Evolutionary conservation across 2,113 vertebrate species (phyloP).

Genomic region (Hipposideros armiger): DNA sequence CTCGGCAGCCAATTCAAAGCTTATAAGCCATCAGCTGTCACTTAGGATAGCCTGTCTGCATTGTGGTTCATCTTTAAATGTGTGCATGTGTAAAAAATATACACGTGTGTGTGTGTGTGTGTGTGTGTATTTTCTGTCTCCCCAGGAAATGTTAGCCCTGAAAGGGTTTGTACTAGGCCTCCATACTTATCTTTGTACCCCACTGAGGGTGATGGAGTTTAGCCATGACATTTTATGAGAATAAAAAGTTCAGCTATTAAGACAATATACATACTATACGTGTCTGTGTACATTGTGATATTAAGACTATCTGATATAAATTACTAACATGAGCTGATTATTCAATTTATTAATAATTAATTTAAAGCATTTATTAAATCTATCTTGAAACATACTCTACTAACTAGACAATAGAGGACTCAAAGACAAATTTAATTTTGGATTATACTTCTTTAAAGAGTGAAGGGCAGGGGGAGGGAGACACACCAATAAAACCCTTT

Average conservation of each 20-base stretch:
- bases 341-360: not conserved
- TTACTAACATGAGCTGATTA: constrained; percentile 5
- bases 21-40: not conserved
- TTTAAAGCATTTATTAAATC: not conserved
- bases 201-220: not conserved
- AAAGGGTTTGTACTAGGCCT: not conserved
- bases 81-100: not conserved
- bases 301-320: constrained; percentile 45
- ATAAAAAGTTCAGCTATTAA: constrained; percentile 47
- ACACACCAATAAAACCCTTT: not conserved
- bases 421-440: not conserved
- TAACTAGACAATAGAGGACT: constrained; percentile 10
- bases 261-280: not conserved
- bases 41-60: not conserved
- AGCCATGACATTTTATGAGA: not conserved
- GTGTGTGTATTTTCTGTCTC: not conserved
- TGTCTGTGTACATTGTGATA: not conserved
- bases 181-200: not conserved
- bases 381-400: constrained; percentile 14
- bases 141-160: not conserved
- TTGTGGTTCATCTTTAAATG: not conserved
- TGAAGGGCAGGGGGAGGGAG: not conserved
- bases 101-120: not conserved
- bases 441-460: constrained; percentile 35
- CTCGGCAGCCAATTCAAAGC: not conserved